Evolutionary conservation across 2,797 vertebrate genomes (phyloP), one percentile per base, ranked within the genome.

Genomic region (Xenentodon cancila): DNA sequence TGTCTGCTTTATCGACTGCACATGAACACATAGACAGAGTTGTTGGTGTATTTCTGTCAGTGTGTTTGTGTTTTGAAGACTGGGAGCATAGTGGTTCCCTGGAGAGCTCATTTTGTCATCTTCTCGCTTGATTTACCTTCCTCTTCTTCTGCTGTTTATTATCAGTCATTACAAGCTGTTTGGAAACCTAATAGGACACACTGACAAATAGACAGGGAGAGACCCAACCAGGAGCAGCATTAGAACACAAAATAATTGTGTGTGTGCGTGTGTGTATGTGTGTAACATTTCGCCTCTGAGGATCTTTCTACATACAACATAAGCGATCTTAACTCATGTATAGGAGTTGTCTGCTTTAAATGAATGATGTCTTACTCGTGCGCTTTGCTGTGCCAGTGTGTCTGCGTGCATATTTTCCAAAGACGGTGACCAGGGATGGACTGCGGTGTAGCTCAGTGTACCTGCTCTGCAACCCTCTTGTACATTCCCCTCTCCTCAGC

Each of bases 131-230:
- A 93, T 93, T 94, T 94, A 90, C 88, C 84, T 84, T 84, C 84
- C 80, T 86, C 78, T 90, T 93, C 92, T 91, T 92, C 90, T 91
- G 90, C 93, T 93, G 93, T 94, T 93, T 94, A 94, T 94, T 92
- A 94, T 89, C 91, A 92, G 93, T 94, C 92, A 93, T 94, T 94
- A 94, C 92, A 93, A 93, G 93, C 93, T 93, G 93, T 94, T 94
- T 94, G 90, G 92, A 92, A 92, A 92, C 89, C 91, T 93, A 94
- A 92, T 92, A 93, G 91, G 91, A 90, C 91, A 91, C 84, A 82
- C 79, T 81, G 84, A 88, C 89, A 80, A 88, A 84, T 79, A 85
- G 78, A 84, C 83, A 55, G 77, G 77, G 88, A 85, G 81, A 84
- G 71, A 74, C 73, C 59, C 71, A 67, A 68, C 64, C 59, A 72